Base-by-base conservation (phyloP, 92 coral and sea anemone species). In the Heliopora coerulea region DNA sequence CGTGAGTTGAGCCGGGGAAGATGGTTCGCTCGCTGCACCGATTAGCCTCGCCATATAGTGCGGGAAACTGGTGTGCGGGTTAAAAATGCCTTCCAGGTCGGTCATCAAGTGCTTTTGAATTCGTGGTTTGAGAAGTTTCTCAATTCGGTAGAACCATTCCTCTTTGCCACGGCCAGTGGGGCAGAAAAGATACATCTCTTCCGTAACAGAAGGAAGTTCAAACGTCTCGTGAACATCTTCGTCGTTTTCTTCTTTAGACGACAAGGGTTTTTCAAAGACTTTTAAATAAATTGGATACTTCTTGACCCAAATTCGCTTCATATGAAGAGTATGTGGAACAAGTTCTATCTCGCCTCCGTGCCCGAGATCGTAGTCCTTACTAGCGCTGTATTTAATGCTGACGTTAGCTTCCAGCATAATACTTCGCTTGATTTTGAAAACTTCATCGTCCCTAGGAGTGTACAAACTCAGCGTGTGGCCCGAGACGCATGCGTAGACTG, bases 111-210 rank as follows among this genome's bases (percentile, higher is more conserved):
- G 41, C 8, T 3, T 8, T 23, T 70, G 77, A 12, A 58, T 26
- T 4, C 20, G 62, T 15, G 77, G 77, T 30, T 70, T 70, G 14
- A 70, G 77, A 12, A 70, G 25, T 25, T 54, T 70, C 63, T 70
- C 77, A 15, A 70, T 70, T 1, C 77, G 62, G 32, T 70, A 70
- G 41, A 70, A 88, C 99, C 99, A 95, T 20, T 90, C 99, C 79
- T 95, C 99, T 62, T 95, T 95, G 65, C 85, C 97, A 8, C 99
- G 83, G 8, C 99, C 96, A 73, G 96, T 90, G 39, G 90, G 84
- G 46, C 89, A 83, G 32, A 70, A 70, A 19, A 70, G 63, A 58
- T 52, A 70, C 63, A 70, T 70, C 15, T 54, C 77, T 20, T 70
- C 77, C 1, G 77, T 52, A 14, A 52, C 62, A 3, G 77, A 30